These are phyloP conservation scores for Centropus unirufus DNA, from an alignment of 2,113 vertebrate species.

Conservation along the genomic window DNA sequence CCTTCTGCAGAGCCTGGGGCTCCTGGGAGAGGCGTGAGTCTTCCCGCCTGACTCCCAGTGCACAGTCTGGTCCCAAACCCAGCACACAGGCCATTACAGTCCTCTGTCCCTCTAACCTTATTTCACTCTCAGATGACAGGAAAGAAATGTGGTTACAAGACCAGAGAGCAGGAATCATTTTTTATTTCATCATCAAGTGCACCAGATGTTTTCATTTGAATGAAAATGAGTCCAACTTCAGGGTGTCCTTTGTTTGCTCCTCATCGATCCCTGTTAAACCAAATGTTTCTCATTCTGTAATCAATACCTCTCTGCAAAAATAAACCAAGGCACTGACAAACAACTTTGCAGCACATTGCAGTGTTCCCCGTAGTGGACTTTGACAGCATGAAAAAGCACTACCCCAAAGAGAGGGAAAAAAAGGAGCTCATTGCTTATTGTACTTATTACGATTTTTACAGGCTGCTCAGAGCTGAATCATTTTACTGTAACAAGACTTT, in stretches of 20 bases:
- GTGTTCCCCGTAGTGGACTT: slow-evolving; percentile 24
- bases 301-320: slow-evolving; percentile 77
- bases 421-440: neutral
- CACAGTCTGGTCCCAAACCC: neutral
- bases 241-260: slow-evolving; percentile 71
- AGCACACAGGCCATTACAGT: neutral
- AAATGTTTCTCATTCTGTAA: slow-evolving; percentile 78
- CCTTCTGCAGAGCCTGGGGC: neutral
- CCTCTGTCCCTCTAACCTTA: neutral
- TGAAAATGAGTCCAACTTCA: slow-evolving; percentile 72
- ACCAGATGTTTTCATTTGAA: slow-evolving; percentile 19
- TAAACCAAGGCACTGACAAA: slow-evolving; percentile 74
- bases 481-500: slow-evolving; percentile 57
- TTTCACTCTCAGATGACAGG: neutral
- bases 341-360: slow-evolving; percentile 59
- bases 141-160: slow-evolving; percentile 12
- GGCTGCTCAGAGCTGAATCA: slow-evolving; percentile 56
- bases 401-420: slow-evolving; percentile 25
- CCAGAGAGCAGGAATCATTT: neutral
- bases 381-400: slow-evolving; percentile 54
- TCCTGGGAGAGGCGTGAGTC: fast-evolving
- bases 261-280: slow-evolving; percentile 75
- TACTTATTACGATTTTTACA: slow-evolving; percentile 57
- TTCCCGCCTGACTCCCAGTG: neutral
- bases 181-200: slow-evolving; percentile 20